These are phyloP conservation scores for Pitangus sulphuratus DNA, from an alignment of 2,797 vertebrate genomes.

Conservation along the genomic window DNA sequence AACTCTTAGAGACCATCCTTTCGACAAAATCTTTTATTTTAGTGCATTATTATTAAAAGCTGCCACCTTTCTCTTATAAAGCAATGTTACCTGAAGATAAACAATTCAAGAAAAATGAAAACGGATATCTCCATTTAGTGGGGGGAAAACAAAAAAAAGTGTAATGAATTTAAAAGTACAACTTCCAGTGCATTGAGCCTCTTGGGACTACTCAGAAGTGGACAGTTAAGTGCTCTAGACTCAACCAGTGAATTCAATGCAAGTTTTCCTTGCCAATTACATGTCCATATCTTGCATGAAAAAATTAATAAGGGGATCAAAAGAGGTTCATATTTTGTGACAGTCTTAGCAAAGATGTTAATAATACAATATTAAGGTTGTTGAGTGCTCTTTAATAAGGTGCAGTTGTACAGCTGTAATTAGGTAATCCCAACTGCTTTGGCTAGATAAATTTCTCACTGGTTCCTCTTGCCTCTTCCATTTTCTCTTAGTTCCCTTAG, in stretches of 20 bases:
- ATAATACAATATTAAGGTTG: background rate
- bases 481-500: background rate
- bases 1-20: background rate
- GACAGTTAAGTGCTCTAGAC: background rate
- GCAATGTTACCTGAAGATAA: background rate
- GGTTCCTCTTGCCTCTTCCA: background rate
- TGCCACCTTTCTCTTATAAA: background rate
- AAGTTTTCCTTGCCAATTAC: background rate
- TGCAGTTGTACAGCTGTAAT: background rate
- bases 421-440: background rate
- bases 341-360: background rate
- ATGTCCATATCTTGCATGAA: background rate
- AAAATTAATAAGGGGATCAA: background rate
- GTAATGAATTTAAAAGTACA: background rate
- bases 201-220: background rate
- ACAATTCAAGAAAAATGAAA: background rate
- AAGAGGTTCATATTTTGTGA: background rate
- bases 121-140: background rate
- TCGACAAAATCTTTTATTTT: background rate
- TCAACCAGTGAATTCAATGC: background rate
- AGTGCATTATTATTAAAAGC: background rate
- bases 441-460: background rate
- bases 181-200: background rate
- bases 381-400: background rate
- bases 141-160: background rate